Evolutionary conservation across 92 coral and sea anemone genomes (phyloP).

Genomic region (Porites divaricata): DNA sequence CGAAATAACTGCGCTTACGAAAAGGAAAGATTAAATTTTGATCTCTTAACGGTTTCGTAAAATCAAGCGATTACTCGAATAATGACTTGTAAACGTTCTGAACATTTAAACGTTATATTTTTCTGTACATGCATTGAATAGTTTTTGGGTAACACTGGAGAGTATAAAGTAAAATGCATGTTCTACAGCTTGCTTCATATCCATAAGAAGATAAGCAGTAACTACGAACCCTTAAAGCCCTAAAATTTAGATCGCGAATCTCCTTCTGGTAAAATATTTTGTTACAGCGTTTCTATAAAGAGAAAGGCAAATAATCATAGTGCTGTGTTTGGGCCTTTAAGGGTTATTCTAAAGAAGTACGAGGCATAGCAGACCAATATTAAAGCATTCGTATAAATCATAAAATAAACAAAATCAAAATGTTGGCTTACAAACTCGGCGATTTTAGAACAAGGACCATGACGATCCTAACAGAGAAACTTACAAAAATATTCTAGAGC

Average conservation of each 20-base stretch:
- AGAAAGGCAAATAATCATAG: background rate
- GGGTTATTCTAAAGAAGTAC: conserved; percentile 8
- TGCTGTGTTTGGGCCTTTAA: background rate
- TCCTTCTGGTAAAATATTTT: background rate
- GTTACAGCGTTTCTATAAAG: background rate
- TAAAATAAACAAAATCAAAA: conserved; percentile 34
- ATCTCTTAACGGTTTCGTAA: background rate
- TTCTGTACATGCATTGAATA: background rate
- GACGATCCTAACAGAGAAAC: conserved; percentile 33
- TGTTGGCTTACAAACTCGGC: conserved; percentile 37
- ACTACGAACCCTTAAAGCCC: background rate
- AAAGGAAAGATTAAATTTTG: background rate
- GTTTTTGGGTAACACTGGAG: background rate
- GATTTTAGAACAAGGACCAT: conserved; percentile 10
- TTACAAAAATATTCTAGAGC: conserved; percentile 79
- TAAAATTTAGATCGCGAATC: background rate
- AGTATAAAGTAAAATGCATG: conserved; percentile 4
- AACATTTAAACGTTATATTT: background rate
- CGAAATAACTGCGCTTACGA: background rate
- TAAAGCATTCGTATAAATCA: conserved; percentile 33
- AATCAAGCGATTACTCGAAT: background rate
- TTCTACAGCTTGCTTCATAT: background rate
- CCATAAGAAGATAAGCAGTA: background rate
- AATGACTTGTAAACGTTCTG: background rate
- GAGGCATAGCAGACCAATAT: conserved; percentile 40